A percentile compares a stretch with the other conserved stretches of the same genome.
Conservation (phyloP, 1,140 invertebrate species). For the Platyscapa corneri region DNA sequence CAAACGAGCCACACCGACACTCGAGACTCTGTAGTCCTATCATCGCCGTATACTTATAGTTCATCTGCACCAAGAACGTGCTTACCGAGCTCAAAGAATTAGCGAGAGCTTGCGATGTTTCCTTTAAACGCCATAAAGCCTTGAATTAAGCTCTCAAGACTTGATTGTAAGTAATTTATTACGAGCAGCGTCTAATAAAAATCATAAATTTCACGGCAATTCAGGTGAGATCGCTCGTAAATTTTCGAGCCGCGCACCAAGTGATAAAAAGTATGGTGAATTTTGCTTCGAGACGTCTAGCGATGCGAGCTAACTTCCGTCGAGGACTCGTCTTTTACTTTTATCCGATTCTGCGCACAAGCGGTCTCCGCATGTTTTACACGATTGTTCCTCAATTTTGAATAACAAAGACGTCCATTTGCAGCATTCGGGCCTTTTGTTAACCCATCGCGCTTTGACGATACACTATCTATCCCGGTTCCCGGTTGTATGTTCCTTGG, state of each 20-base stretch:
- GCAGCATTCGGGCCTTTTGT: too few species aligned
- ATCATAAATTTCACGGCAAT: neutral
- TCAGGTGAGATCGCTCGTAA: neutral
- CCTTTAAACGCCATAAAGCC: neutral
- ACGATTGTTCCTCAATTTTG: too few species aligned
- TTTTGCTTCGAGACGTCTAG: too few species aligned
- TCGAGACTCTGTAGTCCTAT: constrained; percentile 39
- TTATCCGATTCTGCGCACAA: too few species aligned
- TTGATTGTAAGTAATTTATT: neutral
- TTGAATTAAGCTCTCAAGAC: neutral
- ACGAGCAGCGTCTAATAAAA: neutral
- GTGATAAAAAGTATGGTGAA: too few species aligned
- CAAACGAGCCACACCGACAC: neutral
- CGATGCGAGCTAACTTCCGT: too few species aligned
- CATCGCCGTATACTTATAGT: neutral
- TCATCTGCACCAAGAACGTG: neutral
- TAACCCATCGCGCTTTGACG: neutral
- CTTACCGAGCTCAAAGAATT: constrained; percentile 8
- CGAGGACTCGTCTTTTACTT: too few species aligned
- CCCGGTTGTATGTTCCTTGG: neutral
- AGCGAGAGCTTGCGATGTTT: neutral
- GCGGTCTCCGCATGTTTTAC: too few species aligned
- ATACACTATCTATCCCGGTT: neutral
- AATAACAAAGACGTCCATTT: too few species aligned
- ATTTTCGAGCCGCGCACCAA: too few species aligned